Evolutionary conservation across 2,797 vertebrate genomes (phyloP).

Genomic region (Holocentrus rufus): DNA sequence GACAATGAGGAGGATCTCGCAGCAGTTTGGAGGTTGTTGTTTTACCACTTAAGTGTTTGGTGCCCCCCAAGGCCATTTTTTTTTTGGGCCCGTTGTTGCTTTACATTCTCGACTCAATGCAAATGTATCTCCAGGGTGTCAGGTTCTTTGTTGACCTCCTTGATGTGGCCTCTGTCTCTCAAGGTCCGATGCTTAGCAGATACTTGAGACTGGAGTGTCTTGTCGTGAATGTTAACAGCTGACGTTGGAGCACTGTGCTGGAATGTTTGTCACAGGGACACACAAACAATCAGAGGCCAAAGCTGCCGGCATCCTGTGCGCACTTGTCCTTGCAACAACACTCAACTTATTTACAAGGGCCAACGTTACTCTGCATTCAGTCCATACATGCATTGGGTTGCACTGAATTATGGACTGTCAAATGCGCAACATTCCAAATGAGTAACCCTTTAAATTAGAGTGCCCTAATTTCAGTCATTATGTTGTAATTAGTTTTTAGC

Average conservation of each 20-base stretch:
- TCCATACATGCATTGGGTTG: background rate
- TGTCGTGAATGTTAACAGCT: conserved; percentile 80
- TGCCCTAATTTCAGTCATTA: too few relatives aligned
- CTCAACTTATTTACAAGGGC: conserved; percentile 1
- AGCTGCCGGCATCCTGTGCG: conserved; percentile 28
- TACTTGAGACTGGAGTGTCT: conserved; percentile 79
- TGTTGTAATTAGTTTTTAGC: too few relatives aligned
- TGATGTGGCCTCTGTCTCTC: conserved; percentile 78
- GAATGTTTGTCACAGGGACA: conserved; percentile 73
- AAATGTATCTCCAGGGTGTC: conserved; percentile 81
- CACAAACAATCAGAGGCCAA: conserved; percentile 60
- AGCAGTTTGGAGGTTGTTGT: conserved; percentile 66
- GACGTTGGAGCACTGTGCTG: conserved; percentile 67
- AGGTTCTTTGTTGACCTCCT: conserved; percentile 80
- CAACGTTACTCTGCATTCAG: conserved; percentile 8
- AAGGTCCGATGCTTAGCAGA: conserved; percentile 78
- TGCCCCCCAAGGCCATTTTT: conserved; percentile 47
- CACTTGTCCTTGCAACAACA: conserved; percentile 32
- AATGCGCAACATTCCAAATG: background rate
- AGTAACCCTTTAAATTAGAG: background rate
- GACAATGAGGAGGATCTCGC: conserved; percentile 69
- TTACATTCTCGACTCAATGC: conserved; percentile 79
- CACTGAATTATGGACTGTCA: background rate
- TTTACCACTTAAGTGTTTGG: conserved; percentile 71
- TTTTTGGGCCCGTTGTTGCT: conserved; percentile 62